Percentiles rank a stretch among this genome's conserved stretches.
Evolutionary conservation across 2,113 vertebrate genomes (phyloP).

Genomic region (Toxotes jaculatrix): DNA sequence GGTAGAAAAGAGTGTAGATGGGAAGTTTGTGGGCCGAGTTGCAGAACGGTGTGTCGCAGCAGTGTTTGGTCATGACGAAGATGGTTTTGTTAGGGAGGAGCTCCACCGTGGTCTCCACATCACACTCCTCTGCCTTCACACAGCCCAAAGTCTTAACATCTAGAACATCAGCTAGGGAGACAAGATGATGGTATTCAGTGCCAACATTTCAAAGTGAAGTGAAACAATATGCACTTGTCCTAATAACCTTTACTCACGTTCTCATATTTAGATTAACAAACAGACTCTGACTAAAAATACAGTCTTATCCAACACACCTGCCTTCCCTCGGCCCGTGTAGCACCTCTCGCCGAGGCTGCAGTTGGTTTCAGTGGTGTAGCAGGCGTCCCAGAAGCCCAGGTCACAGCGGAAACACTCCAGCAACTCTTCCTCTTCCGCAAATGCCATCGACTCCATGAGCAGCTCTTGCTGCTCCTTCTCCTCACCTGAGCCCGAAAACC

Average conservation of each 20-base stretch:
- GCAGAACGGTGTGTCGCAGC: slow-evolving; percentile 78
- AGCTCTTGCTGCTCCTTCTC: slow-evolving; percentile 56
- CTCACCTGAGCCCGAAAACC: slow-evolving; percentile 55
- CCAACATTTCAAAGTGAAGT: background rate
- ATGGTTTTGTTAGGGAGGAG: slow-evolving; percentile 66
- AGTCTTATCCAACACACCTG: slow-evolving; percentile 64
- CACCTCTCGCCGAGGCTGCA: slow-evolving; percentile 74
- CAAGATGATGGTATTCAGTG: background rate
- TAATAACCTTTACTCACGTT: background rate
- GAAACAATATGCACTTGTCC: background rate
- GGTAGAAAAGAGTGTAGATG: slow-evolving; percentile 23
- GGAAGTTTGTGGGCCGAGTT: slow-evolving; percentile 59
- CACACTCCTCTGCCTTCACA: slow-evolving; percentile 68
- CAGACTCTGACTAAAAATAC: background rate
- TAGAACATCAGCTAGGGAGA: slow-evolving; percentile 65
- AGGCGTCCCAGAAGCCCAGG: slow-evolving; percentile 79
- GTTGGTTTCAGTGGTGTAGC: slow-evolving; percentile 75
- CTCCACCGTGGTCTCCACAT: slow-evolving; percentile 50
- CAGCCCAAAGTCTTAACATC: slow-evolving; percentile 78
- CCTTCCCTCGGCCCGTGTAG: slow-evolving; percentile 75
- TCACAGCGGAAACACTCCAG: slow-evolving; percentile 79
- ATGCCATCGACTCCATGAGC: slow-evolving; percentile 31
- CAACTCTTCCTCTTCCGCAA: slow-evolving; percentile 25
- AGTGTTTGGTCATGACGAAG: slow-evolving; percentile 79
- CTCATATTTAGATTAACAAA: background rate